Evolutionary conservation across 1,140 invertebrate genomes (phyloP).

Genomic region (Drosophila kanapiae): DNA sequence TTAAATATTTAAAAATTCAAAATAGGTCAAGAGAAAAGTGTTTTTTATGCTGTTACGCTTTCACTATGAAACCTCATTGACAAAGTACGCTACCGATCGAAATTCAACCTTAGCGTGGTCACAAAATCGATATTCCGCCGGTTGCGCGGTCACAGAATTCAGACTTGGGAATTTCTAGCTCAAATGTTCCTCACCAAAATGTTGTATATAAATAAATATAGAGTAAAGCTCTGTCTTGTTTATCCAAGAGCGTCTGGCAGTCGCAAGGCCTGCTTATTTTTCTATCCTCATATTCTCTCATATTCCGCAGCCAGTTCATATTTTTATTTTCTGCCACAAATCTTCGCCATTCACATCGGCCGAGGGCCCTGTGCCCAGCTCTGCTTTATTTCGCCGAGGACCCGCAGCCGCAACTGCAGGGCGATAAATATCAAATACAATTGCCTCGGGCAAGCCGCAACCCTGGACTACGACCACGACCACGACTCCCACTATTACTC

Average conservation of each 20-base stretch:
- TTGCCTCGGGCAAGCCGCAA: constrained; percentile 31
- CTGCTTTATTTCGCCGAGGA: constrained; percentile 7
- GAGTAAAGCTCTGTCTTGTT: background rate
- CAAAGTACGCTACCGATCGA: too few relatives aligned
- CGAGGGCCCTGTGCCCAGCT: background rate
- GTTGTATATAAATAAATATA: too few relatives aligned
- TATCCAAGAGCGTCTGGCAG: too few relatives aligned
- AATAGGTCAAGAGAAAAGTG: too few relatives aligned
- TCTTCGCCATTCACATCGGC: constrained; percentile 24
- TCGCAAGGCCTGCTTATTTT: too few relatives aligned
- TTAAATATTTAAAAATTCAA: too few relatives aligned
- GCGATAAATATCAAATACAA: constrained; percentile 72
- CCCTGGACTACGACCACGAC: background rate
- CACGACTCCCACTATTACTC: too few relatives aligned
- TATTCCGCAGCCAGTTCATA: constrained; percentile 8
- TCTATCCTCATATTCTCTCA: background rate
- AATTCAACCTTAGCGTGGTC: too few relatives aligned
- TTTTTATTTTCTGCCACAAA: constrained; percentile 36
- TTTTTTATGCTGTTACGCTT: too few relatives aligned
- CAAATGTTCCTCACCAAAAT: background rate
- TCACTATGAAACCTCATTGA: too few relatives aligned
- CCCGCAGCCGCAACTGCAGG: constrained; percentile 14
- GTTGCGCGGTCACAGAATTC: background rate
- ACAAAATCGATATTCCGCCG: too few relatives aligned
- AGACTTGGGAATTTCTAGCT: background rate